These are phyloP conservation scores for Phortica variegata DNA, from an alignment of 1,140 invertebrate genomes.

Conservation along the genomic window DNA sequence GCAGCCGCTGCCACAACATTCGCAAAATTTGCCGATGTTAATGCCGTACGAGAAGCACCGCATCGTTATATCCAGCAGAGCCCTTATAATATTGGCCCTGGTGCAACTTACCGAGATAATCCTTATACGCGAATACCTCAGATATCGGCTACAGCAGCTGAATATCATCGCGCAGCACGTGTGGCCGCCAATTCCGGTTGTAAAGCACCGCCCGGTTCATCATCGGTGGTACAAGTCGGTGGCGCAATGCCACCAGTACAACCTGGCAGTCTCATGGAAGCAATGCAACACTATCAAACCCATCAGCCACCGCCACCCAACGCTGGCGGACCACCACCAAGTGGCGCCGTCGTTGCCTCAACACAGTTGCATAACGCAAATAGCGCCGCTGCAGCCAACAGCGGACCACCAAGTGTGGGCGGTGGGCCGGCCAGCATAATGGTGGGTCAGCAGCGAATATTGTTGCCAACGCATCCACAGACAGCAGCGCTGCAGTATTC, in stretches of 20 bases:
- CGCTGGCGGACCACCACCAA: conserved; percentile 3
- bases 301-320: conserved; percentile 18
- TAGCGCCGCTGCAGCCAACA: conserved; percentile 14
- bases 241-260: conserved; percentile 23
- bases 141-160: conserved; percentile 28
- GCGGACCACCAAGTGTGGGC: conserved; percentile 5
- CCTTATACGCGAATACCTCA: conserved; percentile 49
- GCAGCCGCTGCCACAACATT: conserved; percentile 39
- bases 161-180: conserved; percentile 34
- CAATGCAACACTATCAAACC: conserved; percentile 38
- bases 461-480: conserved; percentile 23
- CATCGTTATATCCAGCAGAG: conserved; percentile 41
- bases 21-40: conserved; percentile 34
- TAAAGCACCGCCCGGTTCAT: conserved; percentile 4
- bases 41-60: conserved; percentile 33
- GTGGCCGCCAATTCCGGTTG: conserved; percentile 14
- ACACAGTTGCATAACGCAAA: conserved; percentile 8
- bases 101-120: conserved; percentile 43
- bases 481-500: conserved; percentile 31
- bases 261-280: conserved; percentile 39
- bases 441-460: conserved; percentile 26
- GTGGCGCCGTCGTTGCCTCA: neutral
- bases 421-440: conserved; percentile 22
- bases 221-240: conserved; percentile 27
- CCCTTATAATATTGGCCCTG: conserved; percentile 27